Conservation (phyloP, 2,888 invertebrate genomes). For the Drosophila lutescens region DNA sequence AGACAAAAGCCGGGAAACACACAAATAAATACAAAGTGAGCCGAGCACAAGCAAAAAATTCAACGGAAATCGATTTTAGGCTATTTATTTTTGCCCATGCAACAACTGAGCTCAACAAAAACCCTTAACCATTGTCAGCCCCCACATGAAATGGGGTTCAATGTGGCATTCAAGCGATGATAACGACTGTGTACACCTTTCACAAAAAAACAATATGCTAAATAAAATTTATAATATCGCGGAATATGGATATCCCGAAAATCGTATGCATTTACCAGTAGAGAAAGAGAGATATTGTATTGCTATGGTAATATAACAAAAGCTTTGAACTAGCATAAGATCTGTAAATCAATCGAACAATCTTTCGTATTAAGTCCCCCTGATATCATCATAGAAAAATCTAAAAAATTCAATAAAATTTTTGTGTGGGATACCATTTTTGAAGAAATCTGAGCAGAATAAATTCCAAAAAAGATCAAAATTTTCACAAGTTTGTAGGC, state of each 20-base stretch:
- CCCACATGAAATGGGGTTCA: neutral
- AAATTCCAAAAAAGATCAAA: slow-evolving; percentile 5
- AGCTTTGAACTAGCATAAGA: too few relatives aligned
- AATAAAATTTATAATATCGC: neutral
- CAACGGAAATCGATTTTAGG: slow-evolving; percentile 72
- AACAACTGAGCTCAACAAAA: slow-evolving; percentile 1
- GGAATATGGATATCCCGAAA: neutral
- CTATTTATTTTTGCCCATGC: slow-evolving; percentile 12
- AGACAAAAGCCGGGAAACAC: slow-evolving; percentile 17
- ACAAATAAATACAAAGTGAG: slow-evolving; percentile 31
- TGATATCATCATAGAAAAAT: too few relatives aligned
- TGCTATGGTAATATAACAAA: too few relatives aligned
- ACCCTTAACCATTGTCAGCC: slow-evolving; percentile 12
- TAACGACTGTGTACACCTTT: slow-evolving; percentile 8
- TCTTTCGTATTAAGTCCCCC: too few relatives aligned
- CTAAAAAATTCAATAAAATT: too few relatives aligned
- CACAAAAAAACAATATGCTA: slow-evolving; percentile 3
- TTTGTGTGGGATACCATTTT: too few relatives aligned
- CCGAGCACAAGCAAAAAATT: slow-evolving; percentile 24
- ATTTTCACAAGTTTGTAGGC: slow-evolving; percentile 22
- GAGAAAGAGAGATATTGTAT: too few relatives aligned
- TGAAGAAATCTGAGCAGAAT: neutral
- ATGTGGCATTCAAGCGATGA: slow-evolving; percentile 43
- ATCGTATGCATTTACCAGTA: neutral
- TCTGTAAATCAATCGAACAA: too few relatives aligned